Base-by-base conservation (phyloP, 2,113 vertebrate species). In the Maccullochella peelii region DNA sequence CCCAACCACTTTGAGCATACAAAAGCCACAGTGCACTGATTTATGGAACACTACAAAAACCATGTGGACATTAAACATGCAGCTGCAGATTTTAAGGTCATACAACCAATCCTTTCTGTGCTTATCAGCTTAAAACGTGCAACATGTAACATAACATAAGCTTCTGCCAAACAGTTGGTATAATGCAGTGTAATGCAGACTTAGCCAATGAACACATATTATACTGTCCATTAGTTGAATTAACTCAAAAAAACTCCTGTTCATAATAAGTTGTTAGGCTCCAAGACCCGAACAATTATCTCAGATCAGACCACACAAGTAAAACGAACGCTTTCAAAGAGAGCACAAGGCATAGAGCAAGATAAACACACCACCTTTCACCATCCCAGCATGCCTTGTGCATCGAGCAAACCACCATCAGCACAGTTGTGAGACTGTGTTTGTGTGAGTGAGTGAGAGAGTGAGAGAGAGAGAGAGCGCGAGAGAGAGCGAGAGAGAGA, bases 351-450 rank as follows among this genome's bases (percentile, higher is more conserved):
- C 67, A 79, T 59, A 77, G 14, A 74, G 58, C 36, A 63, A 69
- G 50, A 77, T 4, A 50, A 57, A 79, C 57, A 83, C 38, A 36
- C 27, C 54, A 52, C 63, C 42, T 33, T 77, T 87, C 61, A 79
- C 49, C 78, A 86, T 72, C 71, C 63, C 82, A 89, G 61, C 88
- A 91, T 88, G 85, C 82, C 54, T 65, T 79, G 50, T 47, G 36
- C 18, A 58, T 55, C 0, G 1, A 52, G 61, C 42, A 90, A 89
- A 78, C 68, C 70, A 77, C 81, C 77, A 71, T 76, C 40, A 73
- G 36, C 70, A 73, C 27, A 82, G 55, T 30, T 76, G 67, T 71
- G 20, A 57, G 25, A 77, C 66, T 6, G 25, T 54, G 44, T 84
- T n/a, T 79, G n/a, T 42, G 57, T 80, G 57, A 74, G 47, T 84